Base-by-base conservation (phyloP, 2,113 vertebrate genomes). In the Catharus bicknelli region DNA sequence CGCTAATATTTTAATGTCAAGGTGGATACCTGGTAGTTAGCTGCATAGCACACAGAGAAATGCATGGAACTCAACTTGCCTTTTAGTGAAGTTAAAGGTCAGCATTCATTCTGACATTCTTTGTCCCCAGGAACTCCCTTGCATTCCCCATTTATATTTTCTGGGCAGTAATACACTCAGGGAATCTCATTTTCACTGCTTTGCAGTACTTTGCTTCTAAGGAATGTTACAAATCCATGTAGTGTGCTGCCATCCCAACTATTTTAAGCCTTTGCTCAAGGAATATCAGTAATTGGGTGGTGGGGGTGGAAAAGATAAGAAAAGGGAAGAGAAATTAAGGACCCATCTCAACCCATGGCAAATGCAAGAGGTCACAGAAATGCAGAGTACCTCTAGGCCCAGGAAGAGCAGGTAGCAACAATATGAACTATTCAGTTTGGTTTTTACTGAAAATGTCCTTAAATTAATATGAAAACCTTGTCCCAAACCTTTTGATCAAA, bases 81-180 rank as follows among this genome's bases (percentile, higher is more conserved):
- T 84, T 94, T 78, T 50, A 66, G 32, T 38, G 54, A 82, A 90
- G 69, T 53, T 92, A 89, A 80, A 95, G 80, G 83, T 93, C 86
- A 89, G 69, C 74, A 43, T 76, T 90, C 2, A 8, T 11, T 50
- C 55, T 73, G 70, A 74, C 59, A 70, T 75, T 88, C 91, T 93
- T 67, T 92, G 74, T 86, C 61, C 57, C 48, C 2, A 5, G 88
- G 64, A 93, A 84, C 77, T 89, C 81, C 57, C 69, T 25, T 92
- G 50, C 77, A 84, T 84, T 92, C 90, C 66, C 43, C 20, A 22
- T 57, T 75, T 93, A 47, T 63, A 67, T 73, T 84, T 86, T 64
- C 68, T 59, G 42, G 63, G 79, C 83, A 92, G 36, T 67, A 74
- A 86, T 6, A 63, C n/a, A 88, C 53, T 59, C 61, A 81, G 63